Evolutionary conservation across 1,140 invertebrate genomes (phyloP).

Genomic region (Akabosia matsudoensis): DNA sequence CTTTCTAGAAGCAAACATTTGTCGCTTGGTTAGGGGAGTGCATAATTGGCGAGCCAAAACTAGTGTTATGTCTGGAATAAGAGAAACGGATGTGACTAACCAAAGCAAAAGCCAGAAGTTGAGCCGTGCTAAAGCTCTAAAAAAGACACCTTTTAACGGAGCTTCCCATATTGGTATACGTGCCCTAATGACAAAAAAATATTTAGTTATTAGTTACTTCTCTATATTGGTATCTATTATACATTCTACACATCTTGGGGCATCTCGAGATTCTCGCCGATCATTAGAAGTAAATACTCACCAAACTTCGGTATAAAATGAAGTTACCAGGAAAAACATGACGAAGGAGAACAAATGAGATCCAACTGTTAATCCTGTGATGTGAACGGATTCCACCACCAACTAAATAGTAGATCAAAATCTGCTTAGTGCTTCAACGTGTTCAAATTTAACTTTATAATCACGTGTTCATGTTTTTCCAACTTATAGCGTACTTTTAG

Average conservation of each 20-base stretch:
- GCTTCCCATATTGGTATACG: background rate
- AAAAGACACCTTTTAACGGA: background rate
- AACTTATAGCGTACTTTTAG: constrained; percentile 56
- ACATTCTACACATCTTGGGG: no score
- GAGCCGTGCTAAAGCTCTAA: background rate
- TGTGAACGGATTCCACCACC: constrained; percentile 63
- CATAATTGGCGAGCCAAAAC: background rate
- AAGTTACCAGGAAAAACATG: constrained; percentile 56
- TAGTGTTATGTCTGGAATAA: background rate
- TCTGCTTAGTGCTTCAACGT: no score
- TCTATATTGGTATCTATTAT: no score
- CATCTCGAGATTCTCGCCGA: no score
- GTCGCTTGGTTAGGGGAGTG: background rate
- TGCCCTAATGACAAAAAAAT: background rate
- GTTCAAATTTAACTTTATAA: no score
- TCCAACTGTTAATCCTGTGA: constrained; percentile 60
- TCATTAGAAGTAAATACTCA: constrained; percentile 56
- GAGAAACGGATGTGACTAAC: background rate
- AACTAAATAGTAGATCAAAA: no score
- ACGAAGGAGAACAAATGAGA: constrained; percentile 61
- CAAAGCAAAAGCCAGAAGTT: background rate
- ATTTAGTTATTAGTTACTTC: background rate
- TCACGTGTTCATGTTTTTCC: no score
- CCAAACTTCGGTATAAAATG: constrained; percentile 61
- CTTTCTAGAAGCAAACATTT: background rate